phyloP scores from a whole-genome alignment of 2,797 vertebrate genomes.

The Micrastur ruficollis region DNA sequence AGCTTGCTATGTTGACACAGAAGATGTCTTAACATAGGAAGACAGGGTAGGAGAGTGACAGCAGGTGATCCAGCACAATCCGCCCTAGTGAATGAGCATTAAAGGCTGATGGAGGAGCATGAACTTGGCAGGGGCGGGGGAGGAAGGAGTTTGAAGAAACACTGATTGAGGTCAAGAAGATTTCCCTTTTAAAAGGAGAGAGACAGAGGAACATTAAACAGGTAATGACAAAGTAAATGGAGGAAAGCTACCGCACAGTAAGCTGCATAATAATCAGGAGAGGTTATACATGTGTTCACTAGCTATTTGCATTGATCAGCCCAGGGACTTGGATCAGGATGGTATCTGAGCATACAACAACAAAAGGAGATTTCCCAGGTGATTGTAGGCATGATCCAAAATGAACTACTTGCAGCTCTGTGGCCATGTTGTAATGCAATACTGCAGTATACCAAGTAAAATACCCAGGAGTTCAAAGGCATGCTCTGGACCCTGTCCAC shows the following conservation, averaged over 20 bases:
- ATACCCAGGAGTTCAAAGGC: not conserved
- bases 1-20: not conserved
- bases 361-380: conserved; percentile 25
- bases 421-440: not conserved
- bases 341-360: conserved; percentile 3
- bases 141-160: not conserved
- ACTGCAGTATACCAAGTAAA: not conserved
- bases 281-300: not conserved
- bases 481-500: not conserved
- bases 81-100: not conserved
- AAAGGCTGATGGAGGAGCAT: not conserved
- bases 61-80: not conserved
- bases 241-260: not conserved
- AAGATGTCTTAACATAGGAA: not conserved
- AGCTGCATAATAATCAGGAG: conserved; percentile 29
- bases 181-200: not conserved
- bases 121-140: not conserved
- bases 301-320: conserved; percentile 36
- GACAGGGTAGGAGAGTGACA: not conserved
- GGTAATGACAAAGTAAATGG: conserved; percentile 23
- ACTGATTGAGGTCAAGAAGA: conserved; percentile 32
- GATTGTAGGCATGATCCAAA: not conserved
- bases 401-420: not conserved
- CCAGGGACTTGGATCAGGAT: not conserved
- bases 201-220: conserved; percentile 23